A percentile compares a stretch with the other conserved stretches of the same genome.
Evolutionary conservation across 2,113 vertebrate genomes (phyloP).

Genomic region (Hassar affinis): DNA sequence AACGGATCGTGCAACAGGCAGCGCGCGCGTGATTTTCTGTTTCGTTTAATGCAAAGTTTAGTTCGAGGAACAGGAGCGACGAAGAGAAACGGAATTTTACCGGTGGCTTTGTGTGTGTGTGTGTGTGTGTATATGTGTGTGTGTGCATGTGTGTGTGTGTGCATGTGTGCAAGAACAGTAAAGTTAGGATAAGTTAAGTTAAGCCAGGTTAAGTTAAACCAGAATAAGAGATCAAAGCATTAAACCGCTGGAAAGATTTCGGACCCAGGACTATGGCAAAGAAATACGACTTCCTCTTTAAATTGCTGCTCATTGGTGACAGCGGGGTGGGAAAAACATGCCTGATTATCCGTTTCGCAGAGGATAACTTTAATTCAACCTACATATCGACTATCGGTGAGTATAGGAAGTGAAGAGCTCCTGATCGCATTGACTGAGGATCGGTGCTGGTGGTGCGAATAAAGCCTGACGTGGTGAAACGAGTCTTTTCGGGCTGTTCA

Average conservation of each 20-base stretch:
- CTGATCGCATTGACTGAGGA: background rate
- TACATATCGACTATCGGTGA: slow-evolving; percentile 95
- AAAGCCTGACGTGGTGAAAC: slow-evolving; percentile 19
- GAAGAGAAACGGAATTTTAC: slow-evolving; percentile 65
- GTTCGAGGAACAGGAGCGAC: slow-evolving; percentile 50
- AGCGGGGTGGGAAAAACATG: slow-evolving; percentile 94
- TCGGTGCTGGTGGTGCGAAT: background rate
- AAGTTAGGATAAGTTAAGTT: too few species aligned
- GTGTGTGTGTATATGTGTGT: slow-evolving; percentile 11
- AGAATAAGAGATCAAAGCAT: too few species aligned
- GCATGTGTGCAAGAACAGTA: too few species aligned
- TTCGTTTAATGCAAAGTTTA: slow-evolving; percentile 48
- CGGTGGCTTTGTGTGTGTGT: slow-evolving; percentile 62
- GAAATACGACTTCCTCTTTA: slow-evolving; percentile 92
- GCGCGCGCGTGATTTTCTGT: slow-evolving; percentile 24
- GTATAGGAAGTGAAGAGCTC: slow-evolving; percentile 45
- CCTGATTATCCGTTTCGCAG: slow-evolving; percentile 90
- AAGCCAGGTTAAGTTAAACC: too few species aligned
- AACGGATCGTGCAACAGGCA: background rate
- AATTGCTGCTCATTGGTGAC: slow-evolving; percentile 89
- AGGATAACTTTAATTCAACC: slow-evolving; percentile 91
- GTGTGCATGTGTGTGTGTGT: too few species aligned
- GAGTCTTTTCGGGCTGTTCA: background rate
- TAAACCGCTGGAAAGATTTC: background rate
- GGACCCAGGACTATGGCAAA: slow-evolving; percentile 76